Evolutionary conservation across 2,888 invertebrate species (phyloP).

Genomic region (Hipparchia semele): DNA sequence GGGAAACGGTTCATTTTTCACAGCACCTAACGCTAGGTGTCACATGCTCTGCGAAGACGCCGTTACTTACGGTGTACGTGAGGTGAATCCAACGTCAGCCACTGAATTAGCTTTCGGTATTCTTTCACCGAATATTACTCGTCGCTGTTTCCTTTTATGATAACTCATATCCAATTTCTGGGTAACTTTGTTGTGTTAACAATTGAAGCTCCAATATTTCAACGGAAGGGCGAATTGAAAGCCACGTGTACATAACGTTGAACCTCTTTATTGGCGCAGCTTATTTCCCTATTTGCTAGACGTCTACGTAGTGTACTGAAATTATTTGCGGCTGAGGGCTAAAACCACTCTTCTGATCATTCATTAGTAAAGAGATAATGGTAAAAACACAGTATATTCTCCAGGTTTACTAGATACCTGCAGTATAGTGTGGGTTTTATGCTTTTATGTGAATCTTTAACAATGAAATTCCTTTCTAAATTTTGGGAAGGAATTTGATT

Average conservation of each 20-base stretch:
- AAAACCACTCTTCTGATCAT: too few species aligned
- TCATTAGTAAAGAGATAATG: too few species aligned
- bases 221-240: not conserved
- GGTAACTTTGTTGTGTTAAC: conserved; percentile 15
- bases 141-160: conserved; percentile 40
- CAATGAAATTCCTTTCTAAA: too few species aligned
- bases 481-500: too few species aligned
- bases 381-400: too few species aligned
- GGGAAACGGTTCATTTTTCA: conserved; percentile 78
- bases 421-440: too few species aligned
- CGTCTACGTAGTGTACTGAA: too few species aligned
- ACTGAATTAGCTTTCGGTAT: conserved; percentile 67
- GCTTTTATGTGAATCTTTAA: too few species aligned
- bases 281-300: too few species aligned
- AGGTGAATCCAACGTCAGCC: conserved; percentile 60
- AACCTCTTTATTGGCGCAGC: too few species aligned
- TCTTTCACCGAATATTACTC: conserved; percentile 54
- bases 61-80: conserved; percentile 74
- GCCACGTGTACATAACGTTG: not conserved
- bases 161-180: conserved; percentile 38
- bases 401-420: too few species aligned
- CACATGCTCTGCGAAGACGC: conserved; percentile 73
- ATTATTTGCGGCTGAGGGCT: too few species aligned
- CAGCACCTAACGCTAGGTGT: conserved; percentile 79
- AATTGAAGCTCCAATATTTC: not conserved